Evolutionary conservation across 2,888 invertebrate species (phyloP), one percentile per base, ranked within the genome.

Genomic region (Idaea straminata): DNA sequence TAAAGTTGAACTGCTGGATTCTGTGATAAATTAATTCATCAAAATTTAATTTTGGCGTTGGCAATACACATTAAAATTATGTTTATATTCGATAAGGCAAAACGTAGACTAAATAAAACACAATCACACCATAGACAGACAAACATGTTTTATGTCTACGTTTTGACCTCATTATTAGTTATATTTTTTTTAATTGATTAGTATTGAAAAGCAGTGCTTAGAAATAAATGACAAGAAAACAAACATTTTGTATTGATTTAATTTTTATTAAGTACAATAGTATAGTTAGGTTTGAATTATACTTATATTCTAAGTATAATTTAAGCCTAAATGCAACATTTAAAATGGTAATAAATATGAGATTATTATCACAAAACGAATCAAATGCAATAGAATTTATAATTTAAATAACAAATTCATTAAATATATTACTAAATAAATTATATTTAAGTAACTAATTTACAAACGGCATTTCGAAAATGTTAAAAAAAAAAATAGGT

Each of bases 141-240:
- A 47, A 4, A 13, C 7, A 47, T 47, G 3, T 47, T 7, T 13
- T 6, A 13, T 47, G 64, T 67, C 62, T 75, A 74, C 72, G 79
- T 78, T 83, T 87, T 88, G 91, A 86, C 91, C 89, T 88, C 85
- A 87, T 85, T 86, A 80, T 85, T 81, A 81, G 78, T 84, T 87
- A 73, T 77, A 74, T 78, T 77, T 74, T 82, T 81, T 81, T 81
- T 82, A 86, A 79, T 75, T 83, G 81, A 83, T 83, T 87, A 88
- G 86, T 83, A 82, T 81, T 83, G 83, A 80, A 84, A 86, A 85
- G 77, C 86, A 88, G 85, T 89, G 89, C 89, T 89, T 91, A 90
- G 90, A 86, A 84, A 88, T 88, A 88, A 88, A 87, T 82, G 79
- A 84, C 82, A 83, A 80, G 74, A 80, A 71, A 75, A 69, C 62